A percentile compares a stretch with the other conserved stretches of the same genome.
These are phyloP conservation scores for Heliconius melpomene DNA, from an alignment of 1,140 invertebrate species.

Conservation along the genomic window DNA sequence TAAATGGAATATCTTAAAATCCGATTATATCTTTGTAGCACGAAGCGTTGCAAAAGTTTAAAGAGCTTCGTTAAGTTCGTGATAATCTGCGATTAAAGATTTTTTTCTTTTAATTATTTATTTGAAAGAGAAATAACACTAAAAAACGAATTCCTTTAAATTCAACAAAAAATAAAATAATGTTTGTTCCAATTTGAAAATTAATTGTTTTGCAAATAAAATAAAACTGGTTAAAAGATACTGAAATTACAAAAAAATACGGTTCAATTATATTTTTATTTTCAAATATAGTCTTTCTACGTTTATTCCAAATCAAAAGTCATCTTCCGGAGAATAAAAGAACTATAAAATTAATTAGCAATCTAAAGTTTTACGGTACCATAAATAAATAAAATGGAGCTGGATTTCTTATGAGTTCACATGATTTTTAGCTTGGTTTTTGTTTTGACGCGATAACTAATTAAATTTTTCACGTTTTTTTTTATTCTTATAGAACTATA, in stretches of 20 bases:
- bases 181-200: too few species aligned
- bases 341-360: constrained; percentile 74
- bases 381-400: constrained; percentile 72
- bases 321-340: constrained; percentile 52
- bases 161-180: too few species aligned
- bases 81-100: too few species aligned
- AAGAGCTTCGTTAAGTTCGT: too few species aligned
- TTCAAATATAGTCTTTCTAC: neutral
- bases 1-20: neutral
- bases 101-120: too few species aligned
- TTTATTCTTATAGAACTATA: neutral
- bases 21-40: neutral
- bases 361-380: constrained; percentile 67
- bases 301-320: constrained; percentile 30
- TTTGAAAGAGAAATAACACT: too few species aligned
- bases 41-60: too few species aligned
- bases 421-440: constrained; percentile 58
- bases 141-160: too few species aligned
- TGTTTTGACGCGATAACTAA: constrained; percentile 60
- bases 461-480: constrained; percentile 43
- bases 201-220: too few species aligned
- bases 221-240: too few species aligned
- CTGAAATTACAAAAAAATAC: too few species aligned
- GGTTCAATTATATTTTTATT: neutral
- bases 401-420: constrained; percentile 47